Evolutionary conservation across 2,797 vertebrate species (phyloP), one percentile per base, ranked within the genome.

Genomic region (Lacerta viridis): DNA sequence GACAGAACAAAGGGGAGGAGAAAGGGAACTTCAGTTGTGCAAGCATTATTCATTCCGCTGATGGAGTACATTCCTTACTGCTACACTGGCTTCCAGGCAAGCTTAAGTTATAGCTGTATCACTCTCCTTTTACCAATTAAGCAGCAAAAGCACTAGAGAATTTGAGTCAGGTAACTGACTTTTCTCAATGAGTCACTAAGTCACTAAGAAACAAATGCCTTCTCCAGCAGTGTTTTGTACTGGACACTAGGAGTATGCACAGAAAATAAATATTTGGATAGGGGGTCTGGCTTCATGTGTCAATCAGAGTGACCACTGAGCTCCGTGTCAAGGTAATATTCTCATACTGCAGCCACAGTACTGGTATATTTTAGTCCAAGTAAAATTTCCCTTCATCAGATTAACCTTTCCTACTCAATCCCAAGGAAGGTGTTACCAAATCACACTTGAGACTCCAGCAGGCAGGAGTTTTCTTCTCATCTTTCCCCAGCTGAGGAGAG

Each of bases 401-500:
- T 82, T 41, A 27, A 27, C 39, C 39, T 64, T 27, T 43, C 29
- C 9, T 55, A 13, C 39, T 23, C 1, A 0, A 36, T 55, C 18
- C 43, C 18, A 74, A 59, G 46, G 20, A 50, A 29, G 13, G 41
- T n/a, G 68, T 50, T 50, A 50, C 4, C 43, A 33, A 36, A 77
- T 23, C 18, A 78, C 0, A 0, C 68, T 50, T 18, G 39, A 33
- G 3, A 2, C 68, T 33, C 75, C n/a, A 17, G 13, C 0, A 0
- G 83, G 20, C 13, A 46, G 55, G 86, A 13, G 27, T 83, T 74
- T 46, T n/a, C 68, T 64, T 6, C 15, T 80, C 41, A 66, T 89
- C 0, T 1, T 41, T 72, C 4, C 0, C 4, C 55, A 15, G n/a
- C 23, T 66, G n/a, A 29, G 29, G 33, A 39, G 27, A 10, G 46